Conservation (phyloP, 2,797 vertebrate genomes). For the Podarcis lilfordi region DNA sequence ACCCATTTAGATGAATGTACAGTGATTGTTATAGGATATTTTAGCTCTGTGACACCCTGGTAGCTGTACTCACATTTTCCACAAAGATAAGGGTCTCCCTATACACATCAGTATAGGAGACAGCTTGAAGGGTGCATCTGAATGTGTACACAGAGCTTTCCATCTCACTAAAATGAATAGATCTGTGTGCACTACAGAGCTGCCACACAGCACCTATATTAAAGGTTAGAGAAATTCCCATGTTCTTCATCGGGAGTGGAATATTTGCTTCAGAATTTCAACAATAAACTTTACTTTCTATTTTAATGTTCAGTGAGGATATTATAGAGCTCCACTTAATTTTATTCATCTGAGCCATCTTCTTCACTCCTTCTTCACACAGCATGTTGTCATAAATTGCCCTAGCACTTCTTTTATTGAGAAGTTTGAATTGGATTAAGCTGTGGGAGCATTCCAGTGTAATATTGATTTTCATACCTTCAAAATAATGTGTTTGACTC, state of each 20-base stretch:
- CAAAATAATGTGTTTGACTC: constrained; percentile 36
- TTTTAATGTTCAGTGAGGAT: constrained; percentile 14
- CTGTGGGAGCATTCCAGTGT: constrained; percentile 26
- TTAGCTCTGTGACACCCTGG: neutral
- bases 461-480: constrained; percentile 34
- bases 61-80: neutral
- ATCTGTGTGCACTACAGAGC: neutral
- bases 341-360: constrained; percentile 24
- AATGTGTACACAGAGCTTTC: neutral
- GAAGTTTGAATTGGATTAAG: constrained; percentile 37
- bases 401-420: constrained; percentile 34
- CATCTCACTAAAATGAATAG: neutral
- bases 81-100: neutral
- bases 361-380: constrained; percentile 22
- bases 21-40: neutral
- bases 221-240: neutral
- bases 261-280: neutral
- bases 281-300: constrained; percentile 7
- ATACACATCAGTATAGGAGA: neutral
- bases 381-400: constrained; percentile 26
- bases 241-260: neutral
- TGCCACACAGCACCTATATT: neutral
- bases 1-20: neutral
- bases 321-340: constrained; percentile 11
- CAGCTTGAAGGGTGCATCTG: neutral